Conservation (phyloP, 1,140 invertebrate species). For the Zaprionus africanus region DNA sequence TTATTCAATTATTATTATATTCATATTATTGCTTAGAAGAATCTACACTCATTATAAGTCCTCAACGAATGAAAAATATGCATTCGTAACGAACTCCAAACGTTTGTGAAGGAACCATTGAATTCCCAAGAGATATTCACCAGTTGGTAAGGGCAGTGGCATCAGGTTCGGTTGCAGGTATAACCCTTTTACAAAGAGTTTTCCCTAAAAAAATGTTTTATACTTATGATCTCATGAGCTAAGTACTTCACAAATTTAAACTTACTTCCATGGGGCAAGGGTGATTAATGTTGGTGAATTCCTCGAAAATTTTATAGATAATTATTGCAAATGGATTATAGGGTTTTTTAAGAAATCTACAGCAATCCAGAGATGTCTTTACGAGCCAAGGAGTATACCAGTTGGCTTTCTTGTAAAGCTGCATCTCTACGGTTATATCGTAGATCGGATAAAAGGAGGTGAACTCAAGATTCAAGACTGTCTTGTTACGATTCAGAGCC, state of each 20-base stretch:
- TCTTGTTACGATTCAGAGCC: not conserved
- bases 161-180: not conserved
- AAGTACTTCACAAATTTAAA: not conserved
- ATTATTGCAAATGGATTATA: not conserved
- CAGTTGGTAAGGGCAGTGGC: not conserved
- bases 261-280: not conserved
- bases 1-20: not conserved
- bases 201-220: not conserved
- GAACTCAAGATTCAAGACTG: not conserved
- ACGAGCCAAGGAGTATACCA: not conserved
- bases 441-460: not conserved
- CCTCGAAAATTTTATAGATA: not conserved
- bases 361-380: not conserved
- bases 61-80: not conserved
- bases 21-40: not conserved
- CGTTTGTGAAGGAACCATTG: not conserved
- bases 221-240: not conserved
- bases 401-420: not conserved
- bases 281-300: not conserved
- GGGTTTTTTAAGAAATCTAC: not conserved
- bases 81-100: not conserved
- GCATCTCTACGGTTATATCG: not conserved
- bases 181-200: not conserved
- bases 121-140: not conserved
- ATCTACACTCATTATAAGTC: not conserved